Evolutionary conservation across 2,888 invertebrate species (phyloP), one percentile per base, ranked within the genome.

Genomic region (Salticus scenicus): DNA sequence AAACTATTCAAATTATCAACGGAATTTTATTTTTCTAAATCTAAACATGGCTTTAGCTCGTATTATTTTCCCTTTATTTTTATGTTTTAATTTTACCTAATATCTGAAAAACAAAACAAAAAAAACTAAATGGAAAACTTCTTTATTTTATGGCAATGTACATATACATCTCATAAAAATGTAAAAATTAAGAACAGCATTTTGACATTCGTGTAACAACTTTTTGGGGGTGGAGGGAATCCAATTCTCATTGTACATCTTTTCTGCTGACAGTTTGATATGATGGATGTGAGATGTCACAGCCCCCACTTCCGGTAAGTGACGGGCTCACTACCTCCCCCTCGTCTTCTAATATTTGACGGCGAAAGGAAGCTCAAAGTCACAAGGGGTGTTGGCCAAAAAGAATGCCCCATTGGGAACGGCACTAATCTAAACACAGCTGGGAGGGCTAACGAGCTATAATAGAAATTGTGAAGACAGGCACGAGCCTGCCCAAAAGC

Each of bases 251-350:
- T 24, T 57, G 7, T 57, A 24, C 57, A 57, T 57, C 2, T 24
- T 57, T 57, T 57, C 28, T 75, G 33, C 69, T 76, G 76, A 69
- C 76, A 42, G 67, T 69, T 80, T 33, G 12, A 17, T 67, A 82
- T 82, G 82, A 82, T 82, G 82, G 75, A 81, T 81, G 81, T n/a
- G 57, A 27, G 28, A 63, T 75, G 74, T 69, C 75, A 63, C 42
- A 69, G 75, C 82, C 64, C 75, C 70, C 42, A 63, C 71, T 71
- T 70, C 75, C 75, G 64, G 41, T 63, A 70, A 41, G 47, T 73
- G 72, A 76, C 76, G 69, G 31, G 20, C 66, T 14, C 33, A 24
- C 72, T 51, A 71, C 63, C 57, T 64, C 20, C 27, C 20, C 17
- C 30, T 30, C 30, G 37, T 30, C 66, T 28, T 33, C 66, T 57